A percentile compares a stretch with the other conserved stretches of the same genome.
Conservation (phyloP, 2,797 vertebrate species). For the Cynopterus sphinx region DNA sequence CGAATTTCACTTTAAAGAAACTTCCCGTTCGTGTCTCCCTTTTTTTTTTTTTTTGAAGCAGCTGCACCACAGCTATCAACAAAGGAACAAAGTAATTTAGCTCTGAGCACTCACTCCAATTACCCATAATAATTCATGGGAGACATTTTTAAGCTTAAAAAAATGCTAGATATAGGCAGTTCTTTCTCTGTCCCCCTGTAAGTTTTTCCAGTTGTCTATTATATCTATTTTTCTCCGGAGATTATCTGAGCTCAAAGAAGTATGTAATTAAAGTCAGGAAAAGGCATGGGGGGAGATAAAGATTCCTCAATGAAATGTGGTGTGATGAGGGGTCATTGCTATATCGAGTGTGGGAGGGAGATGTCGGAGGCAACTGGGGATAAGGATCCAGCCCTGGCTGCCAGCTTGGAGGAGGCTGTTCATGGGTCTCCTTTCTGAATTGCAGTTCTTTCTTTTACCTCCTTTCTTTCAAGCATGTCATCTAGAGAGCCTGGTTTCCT, state of each 20-base stretch:
- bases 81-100: constrained; percentile 82
- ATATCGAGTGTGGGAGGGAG: constrained; percentile 16
- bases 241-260: constrained; percentile 71
- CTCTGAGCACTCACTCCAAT: constrained; percentile 75
- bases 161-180: constrained; percentile 55
- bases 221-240: constrained; percentile 70
- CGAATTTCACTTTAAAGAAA: constrained; percentile 79
- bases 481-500: background rate
- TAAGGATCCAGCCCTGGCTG: background rate
- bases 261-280: constrained; percentile 78
- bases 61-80: constrained; percentile 79
- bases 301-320: constrained; percentile 47
- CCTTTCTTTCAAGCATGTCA: background rate
- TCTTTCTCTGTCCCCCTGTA: constrained; percentile 48
- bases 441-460: background rate
- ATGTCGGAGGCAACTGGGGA: background rate
- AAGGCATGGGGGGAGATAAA: constrained; percentile 38
- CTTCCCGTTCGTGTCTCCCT: constrained; percentile 56
- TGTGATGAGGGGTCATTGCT: constrained; percentile 65
- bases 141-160: constrained; percentile 79
- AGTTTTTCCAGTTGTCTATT: constrained; percentile 77
- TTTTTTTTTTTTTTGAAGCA: constrained; percentile 57
- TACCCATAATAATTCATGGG: constrained; percentile 81
- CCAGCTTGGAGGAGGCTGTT: constrained; percentile 12
- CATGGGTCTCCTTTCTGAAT: background rate